Evolutionary conservation across 2,888 invertebrate genomes (phyloP), one percentile per base, ranked within the genome.

Genomic region (Leptopilina drosophilae): DNA sequence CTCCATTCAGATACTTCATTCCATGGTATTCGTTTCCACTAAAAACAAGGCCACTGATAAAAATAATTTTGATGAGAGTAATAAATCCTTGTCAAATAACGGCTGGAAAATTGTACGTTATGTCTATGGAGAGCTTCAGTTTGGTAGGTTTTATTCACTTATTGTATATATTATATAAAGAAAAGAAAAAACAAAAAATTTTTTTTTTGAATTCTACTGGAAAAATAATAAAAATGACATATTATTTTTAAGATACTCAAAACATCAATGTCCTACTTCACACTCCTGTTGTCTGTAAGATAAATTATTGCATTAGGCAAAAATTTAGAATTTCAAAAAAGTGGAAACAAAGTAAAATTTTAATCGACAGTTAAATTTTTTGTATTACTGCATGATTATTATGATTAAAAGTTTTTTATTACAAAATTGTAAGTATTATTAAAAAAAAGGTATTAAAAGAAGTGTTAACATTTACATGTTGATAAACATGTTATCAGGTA

Each of bases 121-220:
- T 80, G 33, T 80, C 80, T 12, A 80, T 80, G 78, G 78, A 69
- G 59, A 78, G 65, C 59, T 80, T 80, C 64, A 65, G 80, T 53
- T 14, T 69, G 67, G 80, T 80, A 76, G 76, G 67, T 67, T 46
- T 20, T 11, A 15, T 12, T 9, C n/a, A 42, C 11, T 9, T 9
- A 4, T 66, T 42, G 5, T 42, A 3, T 42, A 3, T 42, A 42
- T 42, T 20, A 8, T 59, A 59, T 59, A 15, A 12, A 1, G 15
- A n/a, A 6, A 15, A 7, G n/a, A n/a, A 42, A 3, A 42, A 42
- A 33, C 3, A 1, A 20, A n/a, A 1, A 26, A 26, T 0, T 26
- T 33, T 33, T 33, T 0, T 33, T 33, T 33, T 33, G 3, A 33
- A 33, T 33, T 33, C 2, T 5, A 0, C 3, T 42, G 5, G 6